phyloP scores from a whole-genome alignment of 2,888 invertebrate species.

The Minunthozetes semirufus region DNA sequence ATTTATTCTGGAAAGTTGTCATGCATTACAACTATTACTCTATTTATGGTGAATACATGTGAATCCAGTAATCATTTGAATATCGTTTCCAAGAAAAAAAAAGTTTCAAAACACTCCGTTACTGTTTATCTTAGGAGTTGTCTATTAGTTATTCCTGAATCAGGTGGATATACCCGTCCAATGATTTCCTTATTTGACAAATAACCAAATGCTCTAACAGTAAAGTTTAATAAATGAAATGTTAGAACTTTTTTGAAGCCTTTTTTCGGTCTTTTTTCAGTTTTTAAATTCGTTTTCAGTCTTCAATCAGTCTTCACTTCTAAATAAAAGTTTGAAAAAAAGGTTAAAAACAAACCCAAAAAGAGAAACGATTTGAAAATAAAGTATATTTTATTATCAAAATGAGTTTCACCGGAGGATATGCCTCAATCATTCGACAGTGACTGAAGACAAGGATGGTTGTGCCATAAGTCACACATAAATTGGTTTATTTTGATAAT shows the following conservation, averaged over 20 bases:
- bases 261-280: too few species aligned
- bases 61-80: not conserved
- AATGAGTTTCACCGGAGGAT: not conserved
- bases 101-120: not conserved
- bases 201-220: not conserved
- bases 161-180: not conserved
- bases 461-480: not conserved
- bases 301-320: too few species aligned
- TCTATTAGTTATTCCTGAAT: not conserved
- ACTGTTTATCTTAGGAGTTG: slow-evolving; percentile 4
- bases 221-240: too few species aligned
- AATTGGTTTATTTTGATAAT: not conserved
- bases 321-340: too few species aligned
- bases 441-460: not conserved
- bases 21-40: not conserved
- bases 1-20: slow-evolving; percentile 4
- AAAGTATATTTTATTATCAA: too few species aligned
- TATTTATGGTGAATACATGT: not conserved
- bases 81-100: not conserved
- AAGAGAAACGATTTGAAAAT: too few species aligned
- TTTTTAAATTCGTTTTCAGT: too few species aligned
- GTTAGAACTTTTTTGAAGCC: too few species aligned
- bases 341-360: too few species aligned
- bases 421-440: not conserved
- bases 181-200: slow-evolving; percentile 27